Conservation (phyloP, 2,888 invertebrate species). For the Abscondita cerata region DNA sequence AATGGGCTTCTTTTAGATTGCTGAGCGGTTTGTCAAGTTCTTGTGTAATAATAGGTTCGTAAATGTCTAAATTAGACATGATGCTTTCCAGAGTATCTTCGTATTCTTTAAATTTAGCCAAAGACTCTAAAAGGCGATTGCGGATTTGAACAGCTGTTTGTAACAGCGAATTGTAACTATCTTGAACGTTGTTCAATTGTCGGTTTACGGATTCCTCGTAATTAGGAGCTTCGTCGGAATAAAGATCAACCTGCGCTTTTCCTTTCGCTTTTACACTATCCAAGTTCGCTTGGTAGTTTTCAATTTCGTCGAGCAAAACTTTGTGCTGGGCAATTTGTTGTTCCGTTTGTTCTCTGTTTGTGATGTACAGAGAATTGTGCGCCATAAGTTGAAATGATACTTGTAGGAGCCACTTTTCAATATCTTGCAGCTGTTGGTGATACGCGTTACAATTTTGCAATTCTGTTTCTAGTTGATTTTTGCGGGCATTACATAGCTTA, state of each 20-base stretch:
- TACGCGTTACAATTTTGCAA: slow-evolving; percentile 87
- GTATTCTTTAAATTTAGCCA: slow-evolving; percentile 92
- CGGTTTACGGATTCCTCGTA: slow-evolving; percentile 82
- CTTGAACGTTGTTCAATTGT: slow-evolving; percentile 89
- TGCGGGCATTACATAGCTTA: slow-evolving; percentile 68
- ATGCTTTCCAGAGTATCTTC: slow-evolving; percentile 89
- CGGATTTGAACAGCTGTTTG: slow-evolving; percentile 92
- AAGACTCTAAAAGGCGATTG: slow-evolving; percentile 83
- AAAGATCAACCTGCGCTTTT: slow-evolving; percentile 81
- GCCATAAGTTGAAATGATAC: slow-evolving; percentile 96
- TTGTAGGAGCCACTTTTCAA: slow-evolving; percentile 94
- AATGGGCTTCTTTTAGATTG: slow-evolving; percentile 75
- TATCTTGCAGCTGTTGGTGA: slow-evolving; percentile 89
- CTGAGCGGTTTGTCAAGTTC: slow-evolving; percentile 79
- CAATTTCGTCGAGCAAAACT: slow-evolving; percentile 75
- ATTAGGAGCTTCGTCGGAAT: slow-evolving; percentile 72
- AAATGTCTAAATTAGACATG: slow-evolving; percentile 78
- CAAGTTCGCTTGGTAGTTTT: slow-evolving; percentile 80
- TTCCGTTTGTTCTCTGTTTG: slow-evolving; percentile 88
- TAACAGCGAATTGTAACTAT: slow-evolving; percentile 89
- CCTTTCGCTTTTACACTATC: slow-evolving; percentile 87
- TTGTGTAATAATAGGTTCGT: slow-evolving; percentile 77
- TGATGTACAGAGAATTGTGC: slow-evolving; percentile 92
- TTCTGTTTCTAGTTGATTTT: slow-evolving; percentile 76
- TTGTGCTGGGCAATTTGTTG: slow-evolving; percentile 92